phyloP scores from a whole-genome alignment of 2,113 vertebrate genomes.

The Trichomycterus rosablanca region DNA sequence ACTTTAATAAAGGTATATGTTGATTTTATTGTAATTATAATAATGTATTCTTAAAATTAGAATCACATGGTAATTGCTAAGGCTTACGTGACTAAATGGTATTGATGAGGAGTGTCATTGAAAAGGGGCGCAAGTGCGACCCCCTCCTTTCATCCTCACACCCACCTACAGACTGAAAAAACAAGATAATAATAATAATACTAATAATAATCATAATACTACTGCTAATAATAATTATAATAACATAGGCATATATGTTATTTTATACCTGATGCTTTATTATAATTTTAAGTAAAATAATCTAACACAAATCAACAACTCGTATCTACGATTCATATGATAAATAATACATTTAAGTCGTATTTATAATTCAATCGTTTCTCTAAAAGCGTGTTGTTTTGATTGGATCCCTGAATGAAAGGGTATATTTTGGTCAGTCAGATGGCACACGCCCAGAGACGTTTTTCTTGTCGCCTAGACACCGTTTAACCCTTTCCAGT shows the following conservation, averaged over 20 bases:
- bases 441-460: conserved; percentile 47
- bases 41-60: too few species aligned
- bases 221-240: not conserved
- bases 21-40: too few species aligned
- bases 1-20: too few species aligned
- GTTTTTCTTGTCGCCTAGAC: conserved; percentile 44
- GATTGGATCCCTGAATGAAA: not conserved
- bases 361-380: not conserved
- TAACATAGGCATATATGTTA: too few species aligned
- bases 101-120: conserved; percentile 44
- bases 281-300: too few species aligned
- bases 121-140: conserved; percentile 25
- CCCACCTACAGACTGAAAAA: conserved; percentile 9
- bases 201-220: not conserved
- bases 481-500: conserved; percentile 46
- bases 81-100: conserved; percentile 7
- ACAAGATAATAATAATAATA: not conserved
- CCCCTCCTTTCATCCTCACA: conserved; percentile 22
- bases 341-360: too few species aligned
- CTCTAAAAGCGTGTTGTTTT: not conserved
- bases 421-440: conserved; percentile 11
- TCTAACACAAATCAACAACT: too few species aligned
- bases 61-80: not conserved
- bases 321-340: too few species aligned
- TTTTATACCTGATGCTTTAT: too few species aligned